Percentiles rank a stretch among this genome's conserved stretches.
Evolutionary conservation across 2,797 vertebrate species (phyloP).

Genomic region (Avahi laniger): DNA sequence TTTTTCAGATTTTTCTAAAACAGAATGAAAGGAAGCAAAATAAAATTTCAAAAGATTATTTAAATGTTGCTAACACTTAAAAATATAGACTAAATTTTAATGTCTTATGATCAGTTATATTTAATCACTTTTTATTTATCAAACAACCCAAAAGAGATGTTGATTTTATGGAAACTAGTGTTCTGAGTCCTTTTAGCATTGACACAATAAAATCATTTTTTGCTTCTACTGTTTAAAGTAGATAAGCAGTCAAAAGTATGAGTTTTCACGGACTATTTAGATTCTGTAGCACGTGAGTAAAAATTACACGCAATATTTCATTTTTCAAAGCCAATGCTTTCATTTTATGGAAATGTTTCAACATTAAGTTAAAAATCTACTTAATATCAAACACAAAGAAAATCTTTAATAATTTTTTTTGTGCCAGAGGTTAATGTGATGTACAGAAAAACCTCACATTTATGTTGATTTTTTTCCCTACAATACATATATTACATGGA

Average conservation of each 20-base stretch:
- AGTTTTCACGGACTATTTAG: background rate
- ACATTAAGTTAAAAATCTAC: slow-evolving; percentile 24
- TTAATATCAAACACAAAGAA: slow-evolving; percentile 26
- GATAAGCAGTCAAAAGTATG: background rate
- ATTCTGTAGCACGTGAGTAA: background rate
- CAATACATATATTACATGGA: background rate
- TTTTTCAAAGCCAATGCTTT: slow-evolving; percentile 43
- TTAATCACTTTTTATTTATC: background rate
- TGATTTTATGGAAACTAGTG: background rate
- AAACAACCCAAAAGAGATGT: background rate
- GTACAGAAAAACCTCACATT: background rate
- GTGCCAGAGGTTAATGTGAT: background rate
- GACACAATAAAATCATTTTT: background rate
- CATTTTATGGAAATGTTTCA: slow-evolving; percentile 9
- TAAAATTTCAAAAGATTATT: slow-evolving; percentile 3
- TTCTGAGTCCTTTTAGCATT: background rate
- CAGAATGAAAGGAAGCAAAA: slow-evolving; percentile 11
- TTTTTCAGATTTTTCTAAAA: slow-evolving; percentile 38
- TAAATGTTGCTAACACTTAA: slow-evolving; percentile 13
- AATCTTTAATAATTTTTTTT: background rate
- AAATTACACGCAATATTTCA: background rate
- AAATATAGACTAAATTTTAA: background rate
- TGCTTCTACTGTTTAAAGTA: slow-evolving; percentile 27
- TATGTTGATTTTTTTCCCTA: background rate
- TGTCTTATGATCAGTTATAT: background rate